Conservation (phyloP, 2,797 vertebrate species). For the Eurystomus glaucurus region DNA sequence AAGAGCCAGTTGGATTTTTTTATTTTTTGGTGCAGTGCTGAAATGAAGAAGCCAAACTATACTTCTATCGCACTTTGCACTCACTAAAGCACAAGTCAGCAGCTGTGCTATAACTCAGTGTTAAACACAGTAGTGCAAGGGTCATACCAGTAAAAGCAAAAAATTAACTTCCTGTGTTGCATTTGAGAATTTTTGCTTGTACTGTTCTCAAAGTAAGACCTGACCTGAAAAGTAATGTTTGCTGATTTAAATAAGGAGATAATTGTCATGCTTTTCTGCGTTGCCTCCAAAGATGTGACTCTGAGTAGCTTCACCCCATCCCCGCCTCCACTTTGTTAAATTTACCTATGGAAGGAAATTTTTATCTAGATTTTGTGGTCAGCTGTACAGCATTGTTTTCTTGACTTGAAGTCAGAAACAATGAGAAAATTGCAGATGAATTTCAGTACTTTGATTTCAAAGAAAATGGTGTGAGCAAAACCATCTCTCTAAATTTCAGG, state of each 20-base stretch:
- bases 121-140: constrained; percentile 67
- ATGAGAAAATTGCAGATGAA: background rate
- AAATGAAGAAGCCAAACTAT: background rate
- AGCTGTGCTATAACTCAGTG: constrained; percentile 36
- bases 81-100: background rate
- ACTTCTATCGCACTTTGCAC: background rate
- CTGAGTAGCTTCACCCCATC: background rate
- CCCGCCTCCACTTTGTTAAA: rapidly evolving
- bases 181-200: background rate
- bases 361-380: background rate
- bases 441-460: background rate
- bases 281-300: background rate
- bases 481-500: background rate
- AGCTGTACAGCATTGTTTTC: background rate
- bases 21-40: background rate
- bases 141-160: constrained; percentile 47
- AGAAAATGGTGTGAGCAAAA: background rate
- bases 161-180: constrained; percentile 33
- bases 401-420: background rate
- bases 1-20: background rate
- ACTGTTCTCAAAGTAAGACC: background rate
- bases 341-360: background rate
- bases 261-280: background rate
- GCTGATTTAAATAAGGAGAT: background rate
- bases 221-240: constrained; percentile 32